Percentiles rank a stretch among this genome's conserved stretches.
Conservation (phyloP, 1,140 invertebrate species). For the Papilio dardanus region DNA sequence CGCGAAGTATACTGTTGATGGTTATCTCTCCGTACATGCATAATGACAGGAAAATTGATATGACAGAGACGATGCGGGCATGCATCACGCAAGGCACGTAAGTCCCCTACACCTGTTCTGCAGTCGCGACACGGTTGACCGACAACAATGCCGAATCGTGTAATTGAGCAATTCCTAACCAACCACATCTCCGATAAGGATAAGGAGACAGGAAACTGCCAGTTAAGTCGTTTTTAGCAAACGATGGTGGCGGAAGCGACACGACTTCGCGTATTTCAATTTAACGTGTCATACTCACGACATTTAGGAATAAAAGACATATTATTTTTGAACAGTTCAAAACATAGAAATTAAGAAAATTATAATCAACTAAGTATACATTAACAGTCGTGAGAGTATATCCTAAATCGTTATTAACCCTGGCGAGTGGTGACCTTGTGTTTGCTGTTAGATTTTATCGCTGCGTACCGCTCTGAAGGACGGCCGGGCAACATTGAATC, state of each 20-base stretch:
- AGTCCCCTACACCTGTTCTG: slow-evolving; percentile 63
- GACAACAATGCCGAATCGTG: slow-evolving; percentile 69
- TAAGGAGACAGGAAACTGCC: slow-evolving; percentile 63
- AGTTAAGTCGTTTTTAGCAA: slow-evolving; percentile 45
- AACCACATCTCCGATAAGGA: slow-evolving; percentile 71
- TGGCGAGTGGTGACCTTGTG: slow-evolving; percentile 26
- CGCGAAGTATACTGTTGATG: neutral
- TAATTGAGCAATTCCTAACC: slow-evolving; percentile 72
- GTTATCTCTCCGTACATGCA: slow-evolving; percentile 15
- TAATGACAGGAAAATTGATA: slow-evolving; percentile 47
- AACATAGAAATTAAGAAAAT: no score
- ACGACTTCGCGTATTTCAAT: neutral
- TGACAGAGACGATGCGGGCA: slow-evolving; percentile 43
- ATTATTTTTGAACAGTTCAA: no score
- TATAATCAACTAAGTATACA: neutral
- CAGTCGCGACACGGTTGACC: slow-evolving; percentile 64
- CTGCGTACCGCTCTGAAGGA: slow-evolving; percentile 27
- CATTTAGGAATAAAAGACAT: no score
- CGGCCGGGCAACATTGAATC: slow-evolving; percentile 30
- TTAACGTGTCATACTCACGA: neutral
- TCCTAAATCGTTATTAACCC: slow-evolving; percentile 19
- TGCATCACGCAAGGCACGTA: slow-evolving; percentile 63
- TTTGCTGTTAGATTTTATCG: slow-evolving; percentile 34
- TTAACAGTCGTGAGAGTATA: slow-evolving; percentile 7
- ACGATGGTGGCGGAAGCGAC: slow-evolving; percentile 31